Conservation (phyloP, 2,888 invertebrate species). For the Lasioglossum lativentre region DNA sequence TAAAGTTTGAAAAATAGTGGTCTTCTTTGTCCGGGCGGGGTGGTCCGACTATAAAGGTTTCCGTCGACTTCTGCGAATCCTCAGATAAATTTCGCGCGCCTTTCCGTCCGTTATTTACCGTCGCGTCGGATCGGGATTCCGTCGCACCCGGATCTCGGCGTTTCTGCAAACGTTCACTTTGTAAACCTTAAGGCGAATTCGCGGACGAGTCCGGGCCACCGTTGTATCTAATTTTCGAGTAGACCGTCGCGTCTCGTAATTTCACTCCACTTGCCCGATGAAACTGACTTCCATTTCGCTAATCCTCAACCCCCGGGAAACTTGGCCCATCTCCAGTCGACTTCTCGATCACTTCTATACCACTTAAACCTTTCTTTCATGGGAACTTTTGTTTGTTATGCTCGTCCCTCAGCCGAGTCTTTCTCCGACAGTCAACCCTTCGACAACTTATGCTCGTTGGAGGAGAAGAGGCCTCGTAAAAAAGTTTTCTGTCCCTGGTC, state of each 20-base stretch:
- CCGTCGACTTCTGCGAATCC: conserved; percentile 4
- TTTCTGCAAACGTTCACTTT: not conserved
- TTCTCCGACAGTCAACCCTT: not conserved
- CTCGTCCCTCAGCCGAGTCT: not conserved
- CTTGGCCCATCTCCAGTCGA: not conserved
- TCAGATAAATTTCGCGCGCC: conserved; percentile 27
- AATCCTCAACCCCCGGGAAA: not conserved
- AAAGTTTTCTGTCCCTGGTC: not conserved
- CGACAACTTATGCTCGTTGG: conserved; percentile 37
- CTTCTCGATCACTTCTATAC: conserved; percentile 7
- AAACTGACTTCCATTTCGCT: not conserved
- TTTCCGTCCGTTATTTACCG: conserved; percentile 39
- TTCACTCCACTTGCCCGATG: conserved; percentile 1
- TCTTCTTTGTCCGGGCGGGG: conserved; percentile 31
- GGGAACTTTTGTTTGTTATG: conserved; percentile 19
- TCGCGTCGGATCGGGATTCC: not conserved
- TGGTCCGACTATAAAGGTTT: conserved; percentile 7
- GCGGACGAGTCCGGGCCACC: not conserved
- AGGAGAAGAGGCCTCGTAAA: not conserved
- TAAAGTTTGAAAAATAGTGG: conserved; percentile 49
- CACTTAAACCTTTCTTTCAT: not conserved
- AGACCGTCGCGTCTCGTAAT: not conserved
- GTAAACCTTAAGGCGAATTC: not conserved
- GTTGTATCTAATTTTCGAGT: not conserved
- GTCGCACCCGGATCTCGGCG: not conserved